Base-by-base conservation (phyloP, 2,113 vertebrate species). In the Capricornis sumatraensis region DNA sequence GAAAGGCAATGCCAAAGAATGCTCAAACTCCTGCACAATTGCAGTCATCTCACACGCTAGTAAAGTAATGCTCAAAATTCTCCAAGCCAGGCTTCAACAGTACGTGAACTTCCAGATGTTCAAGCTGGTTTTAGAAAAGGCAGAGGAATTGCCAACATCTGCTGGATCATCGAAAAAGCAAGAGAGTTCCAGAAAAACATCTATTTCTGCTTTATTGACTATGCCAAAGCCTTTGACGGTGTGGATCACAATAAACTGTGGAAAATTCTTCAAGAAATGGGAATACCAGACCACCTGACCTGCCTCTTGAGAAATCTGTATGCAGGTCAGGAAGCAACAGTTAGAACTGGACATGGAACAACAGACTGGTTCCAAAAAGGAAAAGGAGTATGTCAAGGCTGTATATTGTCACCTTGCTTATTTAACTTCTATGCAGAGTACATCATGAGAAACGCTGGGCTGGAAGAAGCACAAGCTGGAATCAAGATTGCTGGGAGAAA, bases 371-470 rank as follows among this genome's bases (percentile, higher is more conserved):
- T 64, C 30, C 62, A 64, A 17, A 64, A n/a, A 17, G 62, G 30
- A 16, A 64, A 64, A n/a, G 30, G 62, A 17, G 14, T n/a, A n/a
- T 0, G 0, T 64, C 15, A 64, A 64, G 62, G 62, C 62, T 64
- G 15, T 2, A 64, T 64, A n/a, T n/a, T 64, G 30, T 64, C 62
- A 64, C 62, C 3, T 1, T 64, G 62, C 62, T 17, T 64, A 64
- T n/a, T 33, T 64, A 64, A 64, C 15, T 64, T 8, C 1, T 64
- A 17, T 17, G 62, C 7, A 64, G 62, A 64, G 15, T n/a, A n/a
- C 30, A 64, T 64, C 30, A n/a, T 64, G 62, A 7, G 3, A 64
- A 33, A 64, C 0, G 7, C 30, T n/a, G 30, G 30, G 3, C 0
- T n/a, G 15, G 62, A 64, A 8, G 62, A 64, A 64, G 30, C 62